Evolutionary conservation across 2,797 vertebrate genomes (phyloP).

Genomic region (Pampus argenteus): DNA sequence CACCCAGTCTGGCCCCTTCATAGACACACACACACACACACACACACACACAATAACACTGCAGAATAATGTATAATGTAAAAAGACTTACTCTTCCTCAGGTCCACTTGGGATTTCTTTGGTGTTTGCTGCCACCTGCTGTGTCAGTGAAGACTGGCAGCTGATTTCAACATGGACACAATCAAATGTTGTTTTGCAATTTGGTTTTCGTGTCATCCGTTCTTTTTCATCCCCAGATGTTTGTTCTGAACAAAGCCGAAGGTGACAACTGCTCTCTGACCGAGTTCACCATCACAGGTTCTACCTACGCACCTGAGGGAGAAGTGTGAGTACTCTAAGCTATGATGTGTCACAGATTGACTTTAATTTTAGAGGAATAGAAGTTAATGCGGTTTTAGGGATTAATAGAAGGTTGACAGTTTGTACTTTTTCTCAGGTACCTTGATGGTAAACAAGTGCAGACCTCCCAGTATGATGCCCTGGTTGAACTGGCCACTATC

Average conservation of each 20-base stretch:
- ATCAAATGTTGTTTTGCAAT: conserved; percentile 10
- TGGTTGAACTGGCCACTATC: conserved; percentile 96
- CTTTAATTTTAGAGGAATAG: background rate
- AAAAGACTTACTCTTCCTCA: background rate
- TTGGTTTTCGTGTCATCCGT: conserved; percentile 13
- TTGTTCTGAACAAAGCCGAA: conserved; percentile 91
- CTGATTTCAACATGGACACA: background rate
- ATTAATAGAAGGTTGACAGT: background rate
- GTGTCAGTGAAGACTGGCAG: conserved; percentile 19
- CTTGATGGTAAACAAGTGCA: conserved; percentile 90
- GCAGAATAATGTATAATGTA: conserved; percentile 32
- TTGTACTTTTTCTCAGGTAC: conserved; percentile 81
- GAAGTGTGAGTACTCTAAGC: conserved; percentile 91
- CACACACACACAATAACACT: conserved; percentile 22
- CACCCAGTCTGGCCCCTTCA: conserved; percentile 32
- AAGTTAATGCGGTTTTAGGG: background rate
- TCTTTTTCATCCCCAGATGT: conserved; percentile 88
- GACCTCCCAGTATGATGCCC: conserved; percentile 89
- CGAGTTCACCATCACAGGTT: conserved; percentile 97
- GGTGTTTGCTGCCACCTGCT: conserved; percentile 72
- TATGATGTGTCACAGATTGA: background rate
- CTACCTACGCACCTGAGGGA: conserved; percentile 96
- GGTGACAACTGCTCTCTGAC: conserved; percentile 91
- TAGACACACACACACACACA: background rate
- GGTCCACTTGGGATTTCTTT: conserved; percentile 9